Evolutionary conservation across 2,888 invertebrate species (phyloP).

Genomic region (Chrysolina oricalcia): DNA sequence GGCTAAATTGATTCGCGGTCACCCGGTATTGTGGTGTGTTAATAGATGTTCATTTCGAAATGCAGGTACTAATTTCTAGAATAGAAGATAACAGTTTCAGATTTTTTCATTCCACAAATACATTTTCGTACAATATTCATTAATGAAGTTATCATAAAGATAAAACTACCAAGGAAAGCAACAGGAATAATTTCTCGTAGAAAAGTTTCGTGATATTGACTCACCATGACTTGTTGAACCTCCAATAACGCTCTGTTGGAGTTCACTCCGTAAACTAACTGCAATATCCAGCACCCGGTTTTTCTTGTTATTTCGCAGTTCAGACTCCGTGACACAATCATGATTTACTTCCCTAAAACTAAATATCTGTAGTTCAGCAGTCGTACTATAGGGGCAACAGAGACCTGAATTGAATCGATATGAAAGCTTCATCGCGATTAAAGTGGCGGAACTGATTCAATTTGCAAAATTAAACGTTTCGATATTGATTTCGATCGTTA

Average conservation of each 20-base stretch:
- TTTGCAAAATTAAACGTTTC: slow-evolving; percentile 54
- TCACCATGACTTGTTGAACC: slow-evolving; percentile 12
- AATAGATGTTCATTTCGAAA: no score
- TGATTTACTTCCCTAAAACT: slow-evolving; percentile 21
- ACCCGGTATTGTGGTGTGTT: no score
- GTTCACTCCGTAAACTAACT: background rate
- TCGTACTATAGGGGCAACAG: slow-evolving; percentile 38
- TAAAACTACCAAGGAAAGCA: background rate
- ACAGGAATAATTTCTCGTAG: background rate
- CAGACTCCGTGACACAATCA: background rate
- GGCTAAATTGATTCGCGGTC: no score
- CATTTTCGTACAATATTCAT: no score
- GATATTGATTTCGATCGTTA: slow-evolving; percentile 44
- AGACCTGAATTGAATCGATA: slow-evolving; percentile 54
- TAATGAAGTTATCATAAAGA: no score
- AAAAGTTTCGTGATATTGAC: background rate
- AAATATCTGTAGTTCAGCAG: background rate
- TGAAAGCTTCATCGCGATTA: slow-evolving; percentile 50
- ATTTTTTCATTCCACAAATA: no score
- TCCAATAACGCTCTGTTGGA: background rate
- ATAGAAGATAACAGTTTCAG: no score
- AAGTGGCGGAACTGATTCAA: slow-evolving; percentile 55
- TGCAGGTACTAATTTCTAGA: no score
- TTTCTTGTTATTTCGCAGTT: slow-evolving; percentile 8
- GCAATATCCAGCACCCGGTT: background rate